phyloP scores from a whole-genome alignment of 2,113 vertebrate species.

The Gobius niger region DNA sequence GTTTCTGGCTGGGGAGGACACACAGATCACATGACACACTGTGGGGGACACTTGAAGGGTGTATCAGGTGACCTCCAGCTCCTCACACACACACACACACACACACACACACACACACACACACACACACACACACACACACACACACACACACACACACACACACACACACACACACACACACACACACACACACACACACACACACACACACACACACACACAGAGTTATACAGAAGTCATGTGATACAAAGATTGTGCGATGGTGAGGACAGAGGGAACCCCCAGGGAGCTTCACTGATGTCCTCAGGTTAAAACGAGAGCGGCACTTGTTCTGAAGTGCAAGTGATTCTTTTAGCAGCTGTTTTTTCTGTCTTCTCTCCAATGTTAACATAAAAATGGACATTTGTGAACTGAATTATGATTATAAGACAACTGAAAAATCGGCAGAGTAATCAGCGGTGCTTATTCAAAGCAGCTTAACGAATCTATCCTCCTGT shows the following conservation, averaged over 20 bases:
- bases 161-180: not conserved
- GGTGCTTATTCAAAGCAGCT: too few relatives aligned
- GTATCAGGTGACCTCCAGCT: not conserved
- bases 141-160: not conserved
- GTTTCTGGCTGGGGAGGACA: conserved; percentile 3
- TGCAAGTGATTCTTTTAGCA: too few relatives aligned
- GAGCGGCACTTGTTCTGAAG: not conserved
- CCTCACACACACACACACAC: not conserved
- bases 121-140: not conserved
- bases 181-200: not conserved
- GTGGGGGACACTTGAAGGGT: not conserved
- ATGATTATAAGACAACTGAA: too few relatives aligned
- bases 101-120: not conserved
- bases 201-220: not conserved
- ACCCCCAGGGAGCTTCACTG: not conserved
- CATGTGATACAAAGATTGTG: not conserved
- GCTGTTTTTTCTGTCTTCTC: too few relatives aligned
- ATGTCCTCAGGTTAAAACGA: not conserved
- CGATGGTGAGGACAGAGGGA: not conserved
- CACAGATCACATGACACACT: not conserved
- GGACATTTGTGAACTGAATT: too few relatives aligned
- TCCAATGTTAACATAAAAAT: too few relatives aligned
- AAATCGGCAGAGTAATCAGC: too few relatives aligned
- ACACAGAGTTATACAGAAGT: not conserved
- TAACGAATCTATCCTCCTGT: too few relatives aligned